A percentile compares a stretch with the other conserved stretches of the same genome.
Evolutionary conservation across 2,113 vertebrate genomes (phyloP).

Genomic region (Serinus canaria): DNA sequence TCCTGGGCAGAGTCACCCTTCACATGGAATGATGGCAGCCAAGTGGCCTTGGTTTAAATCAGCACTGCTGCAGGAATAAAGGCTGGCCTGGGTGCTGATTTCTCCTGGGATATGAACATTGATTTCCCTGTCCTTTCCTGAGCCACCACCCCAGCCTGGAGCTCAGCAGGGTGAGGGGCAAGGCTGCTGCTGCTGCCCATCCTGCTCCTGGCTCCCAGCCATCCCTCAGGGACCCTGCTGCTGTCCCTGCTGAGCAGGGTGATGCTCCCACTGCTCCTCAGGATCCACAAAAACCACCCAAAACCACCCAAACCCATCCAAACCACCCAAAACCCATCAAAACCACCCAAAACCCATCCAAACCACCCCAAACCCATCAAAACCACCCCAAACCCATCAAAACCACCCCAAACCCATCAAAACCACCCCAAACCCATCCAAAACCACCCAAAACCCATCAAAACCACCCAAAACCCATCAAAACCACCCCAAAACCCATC

Average conservation of each 20-base stretch:
- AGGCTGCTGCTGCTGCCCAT: not conserved
- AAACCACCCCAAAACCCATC: too few species aligned
- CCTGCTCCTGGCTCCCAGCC: not conserved
- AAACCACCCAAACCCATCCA: too few species aligned
- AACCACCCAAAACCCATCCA: too few species aligned
- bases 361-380: too few species aligned
- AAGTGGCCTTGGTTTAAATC: not conserved
- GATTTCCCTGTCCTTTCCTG: slow-evolving; percentile 1
- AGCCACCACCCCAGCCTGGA: not conserved
- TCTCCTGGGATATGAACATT: slow-evolving; percentile 21
- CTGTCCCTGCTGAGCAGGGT: not conserved
- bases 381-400: too few species aligned
- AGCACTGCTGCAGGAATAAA: not conserved
- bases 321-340: too few species aligned
- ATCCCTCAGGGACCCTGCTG: not conserved
- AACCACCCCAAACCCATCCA: too few species aligned
- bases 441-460: too few species aligned
- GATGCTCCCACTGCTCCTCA: not conserved
- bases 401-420: too few species aligned
- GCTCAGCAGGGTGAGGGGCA: not conserved
- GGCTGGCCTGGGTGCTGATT: not conserved
- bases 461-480: too few species aligned
- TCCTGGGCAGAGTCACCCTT: not conserved
- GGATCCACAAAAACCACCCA: not conserved
- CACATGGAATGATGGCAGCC: not conserved